These are phyloP conservation scores for Drosophila helvetica DNA, from an alignment of 2,888 invertebrate species.

Conservation along the genomic window DNA sequence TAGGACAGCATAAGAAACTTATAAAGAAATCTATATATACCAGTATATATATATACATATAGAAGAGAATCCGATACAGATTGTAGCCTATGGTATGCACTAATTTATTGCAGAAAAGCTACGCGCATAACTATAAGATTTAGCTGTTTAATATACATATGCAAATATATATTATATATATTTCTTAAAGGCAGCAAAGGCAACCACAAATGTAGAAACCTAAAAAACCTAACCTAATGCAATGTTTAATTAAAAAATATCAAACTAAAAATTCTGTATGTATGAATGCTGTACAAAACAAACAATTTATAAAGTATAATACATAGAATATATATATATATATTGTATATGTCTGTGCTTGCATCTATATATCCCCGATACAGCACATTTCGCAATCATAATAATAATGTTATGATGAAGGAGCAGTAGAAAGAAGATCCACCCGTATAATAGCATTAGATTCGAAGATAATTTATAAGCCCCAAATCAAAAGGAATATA, in stretches of 20 bases:
- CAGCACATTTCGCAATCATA: slow-evolving; percentile 63
- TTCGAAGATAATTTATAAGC: slow-evolving; percentile 65
- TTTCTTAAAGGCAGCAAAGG: slow-evolving; percentile 61
- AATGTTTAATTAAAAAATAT: slow-evolving; percentile 66
- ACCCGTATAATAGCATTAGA: slow-evolving; percentile 65
- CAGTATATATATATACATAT: slow-evolving; percentile 42
- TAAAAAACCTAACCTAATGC: slow-evolving; percentile 52
- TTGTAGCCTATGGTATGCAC: slow-evolving; percentile 65
- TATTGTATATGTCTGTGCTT: slow-evolving; percentile 67
- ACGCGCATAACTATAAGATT: slow-evolving; percentile 60
- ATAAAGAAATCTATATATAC: slow-evolving; percentile 41
- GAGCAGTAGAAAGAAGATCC: slow-evolving; percentile 28
- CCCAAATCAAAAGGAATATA: slow-evolving; percentile 68
- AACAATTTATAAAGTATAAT: slow-evolving; percentile 65
- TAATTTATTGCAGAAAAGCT: slow-evolving; percentile 73
- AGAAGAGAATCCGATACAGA: slow-evolving; percentile 40
- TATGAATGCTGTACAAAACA: slow-evolving; percentile 71
- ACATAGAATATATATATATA: slow-evolving; percentile 49
- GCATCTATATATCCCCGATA: slow-evolving; percentile 63
- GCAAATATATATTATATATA: slow-evolving; percentile 51
- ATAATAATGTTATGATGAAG: not conserved
- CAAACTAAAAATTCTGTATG: slow-evolving; percentile 27
- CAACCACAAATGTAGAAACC: slow-evolving; percentile 64
- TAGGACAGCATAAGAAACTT: slow-evolving; percentile 55
- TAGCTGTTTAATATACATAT: slow-evolving; percentile 66